Percentiles rank a stretch among this genome's conserved stretches.
These are phyloP conservation scores for Dryobotodes eremita DNA, from an alignment of 2,888 invertebrate genomes.

Conservation along the genomic window DNA sequence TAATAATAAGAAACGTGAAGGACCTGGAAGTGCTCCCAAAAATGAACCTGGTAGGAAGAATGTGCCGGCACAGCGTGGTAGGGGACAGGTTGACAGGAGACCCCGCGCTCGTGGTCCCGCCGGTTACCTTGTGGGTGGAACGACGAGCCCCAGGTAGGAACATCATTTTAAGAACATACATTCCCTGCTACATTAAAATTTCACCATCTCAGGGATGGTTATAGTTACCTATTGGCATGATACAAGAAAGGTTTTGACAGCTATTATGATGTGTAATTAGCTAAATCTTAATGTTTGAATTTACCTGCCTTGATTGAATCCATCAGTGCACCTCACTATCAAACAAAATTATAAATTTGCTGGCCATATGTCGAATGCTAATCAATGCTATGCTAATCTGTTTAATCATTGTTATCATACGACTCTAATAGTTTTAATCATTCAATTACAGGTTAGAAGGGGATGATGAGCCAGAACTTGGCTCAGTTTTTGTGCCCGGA, in stretches of 20 bases:
- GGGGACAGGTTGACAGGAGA: slow-evolving; percentile 93
- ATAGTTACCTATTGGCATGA: neutral
- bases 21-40: slow-evolving; percentile 89
- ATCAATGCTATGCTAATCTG: neutral
- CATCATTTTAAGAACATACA: neutral
- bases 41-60: slow-evolving; percentile 92
- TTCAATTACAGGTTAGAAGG: slow-evolving; percentile 86
- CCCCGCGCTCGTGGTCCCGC: slow-evolving; percentile 92
- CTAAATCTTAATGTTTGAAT: neutral
- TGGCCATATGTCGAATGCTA: neutral
- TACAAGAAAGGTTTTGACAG: neutral
- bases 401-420: neutral
- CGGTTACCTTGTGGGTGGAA: slow-evolving; percentile 91
- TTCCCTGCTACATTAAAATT: neutral
- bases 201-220: neutral
- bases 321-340: neutral
- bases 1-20: slow-evolving; percentile 92
- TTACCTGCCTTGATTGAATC: neutral
- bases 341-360: neutral
- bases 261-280: neutral
- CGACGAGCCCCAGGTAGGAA: slow-evolving; percentile 92
- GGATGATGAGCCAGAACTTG: slow-evolving; percentile 93
- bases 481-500: slow-evolving; percentile 95
- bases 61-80: slow-evolving; percentile 92
- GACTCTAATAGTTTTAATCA: neutral